phyloP scores from a whole-genome alignment of 2,113 vertebrate genomes.

The Rallus limicola region DNA sequence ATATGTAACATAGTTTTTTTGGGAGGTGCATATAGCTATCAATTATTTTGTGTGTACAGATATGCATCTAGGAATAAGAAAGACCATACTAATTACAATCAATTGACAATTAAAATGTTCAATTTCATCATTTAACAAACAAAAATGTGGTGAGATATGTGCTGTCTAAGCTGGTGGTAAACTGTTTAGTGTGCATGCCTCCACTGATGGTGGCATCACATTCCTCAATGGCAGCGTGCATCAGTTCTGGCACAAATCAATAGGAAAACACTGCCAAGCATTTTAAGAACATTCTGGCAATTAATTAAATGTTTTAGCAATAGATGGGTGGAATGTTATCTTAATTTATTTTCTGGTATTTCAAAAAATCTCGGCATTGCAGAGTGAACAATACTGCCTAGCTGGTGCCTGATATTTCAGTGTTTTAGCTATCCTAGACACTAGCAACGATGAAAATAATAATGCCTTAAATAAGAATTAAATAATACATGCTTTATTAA shows the following conservation, averaged over 20 bases:
- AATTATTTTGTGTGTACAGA: not conserved
- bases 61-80: not conserved
- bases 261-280: not conserved
- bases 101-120: not conserved
- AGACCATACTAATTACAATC: not conserved
- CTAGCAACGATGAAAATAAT: not conserved
- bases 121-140: not conserved
- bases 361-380: not conserved
- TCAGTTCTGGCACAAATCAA: not conserved
- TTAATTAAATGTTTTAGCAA: not conserved
- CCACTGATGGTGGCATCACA: not conserved
- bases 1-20: not conserved
- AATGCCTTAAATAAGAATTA: too few species aligned
- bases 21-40: not conserved
- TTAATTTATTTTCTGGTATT: not conserved
- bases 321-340: fast-evolving
- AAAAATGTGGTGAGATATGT: not conserved
- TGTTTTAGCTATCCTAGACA: not conserved
- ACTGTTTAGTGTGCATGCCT: not conserved
- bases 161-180: not conserved
- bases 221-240: not conserved
- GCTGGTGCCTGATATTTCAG: not conserved
- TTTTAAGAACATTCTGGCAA: not conserved
- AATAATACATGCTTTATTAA: not conserved
- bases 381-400: not conserved